These are phyloP conservation scores for Tineola bisselliella DNA, from an alignment of 2,888 invertebrate genomes.

Conservation along the genomic window DNA sequence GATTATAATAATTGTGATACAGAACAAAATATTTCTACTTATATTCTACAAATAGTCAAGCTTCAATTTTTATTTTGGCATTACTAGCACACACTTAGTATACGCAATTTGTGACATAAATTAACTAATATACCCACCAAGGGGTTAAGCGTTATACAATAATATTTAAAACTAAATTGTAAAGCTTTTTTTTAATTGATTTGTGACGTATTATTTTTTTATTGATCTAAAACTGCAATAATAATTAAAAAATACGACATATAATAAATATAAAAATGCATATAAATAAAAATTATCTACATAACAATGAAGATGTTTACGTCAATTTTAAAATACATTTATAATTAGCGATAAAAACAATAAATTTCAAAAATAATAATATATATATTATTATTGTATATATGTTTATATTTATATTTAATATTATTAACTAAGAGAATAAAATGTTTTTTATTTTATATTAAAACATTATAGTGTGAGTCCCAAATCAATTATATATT, in stretches of 20 bases:
- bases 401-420: background rate
- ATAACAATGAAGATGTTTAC: no score
- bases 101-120: slow-evolving; percentile 18
- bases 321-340: no score
- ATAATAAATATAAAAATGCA: no score
- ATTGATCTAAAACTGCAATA: no score
- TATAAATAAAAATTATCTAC: no score
- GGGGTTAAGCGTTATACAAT: background rate
- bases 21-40: background rate
- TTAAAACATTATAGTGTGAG: no score
- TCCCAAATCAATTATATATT: no score
- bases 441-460: no score
- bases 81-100: slow-evolving; percentile 46
- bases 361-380: slow-evolving; percentile 12
- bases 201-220: background rate
- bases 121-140: background rate
- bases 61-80: slow-evolving; percentile 31
- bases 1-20: no score
- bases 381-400: background rate
- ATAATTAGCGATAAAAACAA: no score
- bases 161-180: background rate
- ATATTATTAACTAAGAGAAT: no score
- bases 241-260: no score
- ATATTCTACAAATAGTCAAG: background rate
- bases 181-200: background rate